Conservation (phyloP, 2,888 invertebrate genomes). For the Aelia acuminata region DNA sequence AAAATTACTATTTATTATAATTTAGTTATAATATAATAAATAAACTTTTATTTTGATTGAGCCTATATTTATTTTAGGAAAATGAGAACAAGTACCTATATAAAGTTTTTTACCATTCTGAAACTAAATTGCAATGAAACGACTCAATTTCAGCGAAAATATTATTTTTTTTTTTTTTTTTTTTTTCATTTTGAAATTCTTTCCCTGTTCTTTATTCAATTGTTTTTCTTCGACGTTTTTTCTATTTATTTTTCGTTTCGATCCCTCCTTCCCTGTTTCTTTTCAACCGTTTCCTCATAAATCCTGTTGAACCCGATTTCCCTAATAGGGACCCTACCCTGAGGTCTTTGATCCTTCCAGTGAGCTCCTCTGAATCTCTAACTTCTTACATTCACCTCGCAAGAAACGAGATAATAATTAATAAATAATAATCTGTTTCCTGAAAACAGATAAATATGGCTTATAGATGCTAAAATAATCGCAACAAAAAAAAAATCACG, state of each 20-base stretch:
- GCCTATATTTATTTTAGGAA: too few species aligned
- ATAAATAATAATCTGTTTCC: not conserved
- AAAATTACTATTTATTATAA: too few species aligned
- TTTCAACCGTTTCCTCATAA: not conserved
- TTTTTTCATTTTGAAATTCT: not conserved
- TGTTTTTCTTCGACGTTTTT: not conserved
- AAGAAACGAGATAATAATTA: not conserved
- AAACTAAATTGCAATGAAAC: too few species aligned
- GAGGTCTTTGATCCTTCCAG: not conserved
- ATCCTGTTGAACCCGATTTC: not conserved
- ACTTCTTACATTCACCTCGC: not conserved
- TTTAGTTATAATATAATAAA: too few species aligned
- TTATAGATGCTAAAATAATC: not conserved
- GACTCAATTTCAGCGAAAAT: not conserved
- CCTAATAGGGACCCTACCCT: not conserved
- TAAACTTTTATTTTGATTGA: too few species aligned
- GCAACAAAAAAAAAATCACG: not conserved
- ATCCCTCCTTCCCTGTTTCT: not conserved
- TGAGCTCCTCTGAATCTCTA: not conserved
- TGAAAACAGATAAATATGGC: not conserved
- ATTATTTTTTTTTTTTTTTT: not conserved
- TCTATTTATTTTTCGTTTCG: not conserved
- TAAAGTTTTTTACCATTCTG: too few species aligned
- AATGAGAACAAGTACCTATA: too few species aligned
- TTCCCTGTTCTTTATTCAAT: not conserved